A percentile compares a stretch with the other conserved stretches of the same genome.
phyloP scores from a whole-genome alignment of 2,113 vertebrate genomes.

The Phalacrocorax brasilianus region DNA sequence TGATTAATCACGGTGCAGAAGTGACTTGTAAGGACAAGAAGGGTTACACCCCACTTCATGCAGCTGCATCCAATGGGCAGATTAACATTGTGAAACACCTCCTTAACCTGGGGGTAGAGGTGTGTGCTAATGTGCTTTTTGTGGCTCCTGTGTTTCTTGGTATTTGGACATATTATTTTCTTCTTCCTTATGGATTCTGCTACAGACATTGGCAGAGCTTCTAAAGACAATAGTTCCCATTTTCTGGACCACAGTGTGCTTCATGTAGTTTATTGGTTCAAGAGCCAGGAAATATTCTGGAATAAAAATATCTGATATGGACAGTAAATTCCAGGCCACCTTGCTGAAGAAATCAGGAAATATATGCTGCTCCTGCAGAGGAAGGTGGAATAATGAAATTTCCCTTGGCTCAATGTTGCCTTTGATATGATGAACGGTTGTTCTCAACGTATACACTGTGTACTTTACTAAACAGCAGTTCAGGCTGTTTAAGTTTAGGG shows the following conservation, averaged over 20 bases:
- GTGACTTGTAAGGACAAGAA: constrained; percentile 95
- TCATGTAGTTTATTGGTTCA: neutral
- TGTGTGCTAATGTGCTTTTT: constrained; percentile 48
- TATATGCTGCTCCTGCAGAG: neutral
- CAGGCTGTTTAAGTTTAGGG: neutral
- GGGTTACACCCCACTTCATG: constrained; percentile 93
- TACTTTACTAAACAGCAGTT: neutral
- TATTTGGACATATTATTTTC: neutral
- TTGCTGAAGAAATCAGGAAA: neutral
- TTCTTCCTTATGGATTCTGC: neutral
- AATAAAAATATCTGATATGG: neutral
- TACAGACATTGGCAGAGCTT: neutral
- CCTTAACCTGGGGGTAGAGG: constrained; percentile 93
- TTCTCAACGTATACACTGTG: neutral
- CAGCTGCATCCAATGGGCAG: constrained; percentile 92
- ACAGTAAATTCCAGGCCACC: neutral
- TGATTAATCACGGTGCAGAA: constrained; percentile 92
- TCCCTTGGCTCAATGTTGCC: neutral
- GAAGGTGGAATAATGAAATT: neutral
- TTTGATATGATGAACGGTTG: neutral
- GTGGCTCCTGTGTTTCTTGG: neutral
- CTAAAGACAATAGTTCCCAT: neutral
- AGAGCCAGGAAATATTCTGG: neutral
- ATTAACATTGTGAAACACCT: constrained; percentile 91
- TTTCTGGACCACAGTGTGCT: neutral